These are phyloP conservation scores for Drosophila villosipedis DNA, from an alignment of 2,888 invertebrate species.

Conservation along the genomic window DNA sequence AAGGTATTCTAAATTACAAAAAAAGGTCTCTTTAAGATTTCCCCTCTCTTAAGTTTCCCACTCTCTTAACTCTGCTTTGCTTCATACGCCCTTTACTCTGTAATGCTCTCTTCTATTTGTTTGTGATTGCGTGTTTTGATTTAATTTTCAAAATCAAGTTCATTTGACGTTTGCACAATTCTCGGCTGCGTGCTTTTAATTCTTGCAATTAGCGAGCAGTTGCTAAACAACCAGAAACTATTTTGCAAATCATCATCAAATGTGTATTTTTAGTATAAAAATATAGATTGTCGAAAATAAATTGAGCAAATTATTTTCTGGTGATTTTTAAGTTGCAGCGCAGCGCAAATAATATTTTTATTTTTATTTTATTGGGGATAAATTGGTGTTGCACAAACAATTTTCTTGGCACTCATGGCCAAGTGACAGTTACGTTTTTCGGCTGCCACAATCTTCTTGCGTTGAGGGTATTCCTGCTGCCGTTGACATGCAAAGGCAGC, in stretches of 20 bases:
- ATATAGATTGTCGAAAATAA: not conserved
- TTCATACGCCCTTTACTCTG: not conserved
- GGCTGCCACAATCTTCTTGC: constrained; percentile 31
- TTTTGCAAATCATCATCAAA: constrained; percentile 1
- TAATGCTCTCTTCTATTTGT: not conserved
- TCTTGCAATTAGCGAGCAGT: constrained; percentile 40
- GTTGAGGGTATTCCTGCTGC: constrained; percentile 26
- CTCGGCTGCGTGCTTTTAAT: constrained; percentile 24
- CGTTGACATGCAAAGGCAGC: constrained; percentile 79
- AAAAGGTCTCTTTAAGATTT: not conserved
- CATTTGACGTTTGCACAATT: constrained; percentile 30
- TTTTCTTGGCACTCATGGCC: constrained; percentile 42
- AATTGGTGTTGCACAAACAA: constrained; percentile 15
- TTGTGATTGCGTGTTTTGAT: constrained; percentile 7
- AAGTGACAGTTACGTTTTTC: constrained; percentile 51
- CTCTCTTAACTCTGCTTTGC: not conserved
- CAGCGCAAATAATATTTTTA: constrained; percentile 3
- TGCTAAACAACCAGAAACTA: constrained; percentile 46
- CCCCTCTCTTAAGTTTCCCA: not conserved
- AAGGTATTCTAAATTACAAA: not conserved
- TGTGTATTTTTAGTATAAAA: not conserved
- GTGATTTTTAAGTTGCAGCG: not conserved
- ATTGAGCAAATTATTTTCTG: constrained; percentile 21
- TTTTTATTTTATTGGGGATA: not conserved
- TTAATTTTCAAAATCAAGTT: constrained; percentile 31